phyloP scores from a whole-genome alignment of 1,140 invertebrate genomes.

The Heterodera carotae region DNA sequence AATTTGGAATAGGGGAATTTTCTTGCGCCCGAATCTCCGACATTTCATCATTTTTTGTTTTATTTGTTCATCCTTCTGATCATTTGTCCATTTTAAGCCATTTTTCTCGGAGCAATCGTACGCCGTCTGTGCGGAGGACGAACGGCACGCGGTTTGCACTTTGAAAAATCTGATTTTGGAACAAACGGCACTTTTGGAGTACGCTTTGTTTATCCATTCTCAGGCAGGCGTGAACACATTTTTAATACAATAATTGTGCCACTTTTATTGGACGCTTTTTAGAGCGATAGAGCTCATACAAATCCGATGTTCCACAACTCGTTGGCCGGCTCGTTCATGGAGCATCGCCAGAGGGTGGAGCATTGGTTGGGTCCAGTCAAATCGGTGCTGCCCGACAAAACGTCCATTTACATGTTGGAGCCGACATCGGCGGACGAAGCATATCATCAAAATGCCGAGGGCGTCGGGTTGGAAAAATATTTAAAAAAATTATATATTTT shows the following conservation, averaged over 20 bases:
- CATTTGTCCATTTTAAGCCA: conserved; percentile 38
- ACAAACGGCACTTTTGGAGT: conserved; percentile 46
- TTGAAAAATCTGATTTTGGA: conserved; percentile 31
- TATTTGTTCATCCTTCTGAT: conserved; percentile 8
- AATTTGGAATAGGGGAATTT: too few species aligned
- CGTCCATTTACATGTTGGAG: conserved; percentile 38
- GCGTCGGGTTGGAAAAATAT: not conserved
- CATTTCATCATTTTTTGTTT: conserved; percentile 29
- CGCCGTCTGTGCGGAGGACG: conserved; percentile 32
- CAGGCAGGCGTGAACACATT: not conserved
- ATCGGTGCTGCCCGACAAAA: conserved; percentile 31
- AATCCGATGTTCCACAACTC: conserved; percentile 39
- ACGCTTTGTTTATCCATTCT: conserved; percentile 44
- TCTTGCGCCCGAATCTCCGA: too few species aligned
- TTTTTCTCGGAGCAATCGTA: conserved; percentile 48
- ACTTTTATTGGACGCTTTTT: not conserved
- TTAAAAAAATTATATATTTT: not conserved
- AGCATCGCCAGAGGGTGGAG: conserved; percentile 37
- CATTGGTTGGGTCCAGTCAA: conserved; percentile 28
- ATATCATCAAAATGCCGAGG: not conserved
- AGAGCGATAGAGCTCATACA: not conserved
- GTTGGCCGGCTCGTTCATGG: conserved; percentile 39
- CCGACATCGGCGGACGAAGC: not conserved
- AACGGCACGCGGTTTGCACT: conserved; percentile 20
- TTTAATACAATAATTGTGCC: not conserved